Percentiles rank a stretch among this genome's conserved stretches.
These are phyloP conservation scores for Caenorhabditis wallacei DNA, from an alignment of 2,888 invertebrate genomes.

Conservation along the genomic window DNA sequence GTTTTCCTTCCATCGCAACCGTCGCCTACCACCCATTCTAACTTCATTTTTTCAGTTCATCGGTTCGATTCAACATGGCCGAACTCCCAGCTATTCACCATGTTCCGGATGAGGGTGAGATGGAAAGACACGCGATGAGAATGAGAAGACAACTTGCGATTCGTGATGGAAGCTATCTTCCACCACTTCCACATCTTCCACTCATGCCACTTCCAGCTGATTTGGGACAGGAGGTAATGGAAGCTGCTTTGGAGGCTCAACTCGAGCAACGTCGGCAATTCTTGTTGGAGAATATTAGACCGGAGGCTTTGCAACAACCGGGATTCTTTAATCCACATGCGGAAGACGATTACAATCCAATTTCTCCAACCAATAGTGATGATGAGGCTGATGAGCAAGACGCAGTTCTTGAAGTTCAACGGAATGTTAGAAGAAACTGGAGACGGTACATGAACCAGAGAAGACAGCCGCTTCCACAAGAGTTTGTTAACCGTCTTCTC, in stretches of 20 bases:
- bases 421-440: constrained; percentile 8
- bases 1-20: background rate
- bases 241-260: background rate
- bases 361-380: constrained; percentile 46
- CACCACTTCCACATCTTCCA: constrained; percentile 19
- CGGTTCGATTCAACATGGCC: background rate
- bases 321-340: background rate
- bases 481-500: constrained; percentile 11
- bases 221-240: background rate
- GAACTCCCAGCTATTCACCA: background rate
- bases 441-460: constrained; percentile 20
- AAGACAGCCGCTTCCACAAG: constrained; percentile 16
- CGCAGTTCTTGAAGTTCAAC: background rate
- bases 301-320: background rate
- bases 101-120: constrained; percentile 6
- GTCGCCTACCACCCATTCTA: too few relatives aligned
- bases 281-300: background rate
- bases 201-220: background rate
- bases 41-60: constrained; percentile 18
- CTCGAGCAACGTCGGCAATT: constrained; percentile 20
- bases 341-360: constrained; percentile 4
- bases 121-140: constrained; percentile 4
- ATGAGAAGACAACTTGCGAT: constrained; percentile 18
- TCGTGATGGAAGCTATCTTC: constrained; percentile 23
- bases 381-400: constrained; percentile 13